phyloP scores from a whole-genome alignment of 2,113 vertebrate genomes.

The Oryzias woworae region DNA sequence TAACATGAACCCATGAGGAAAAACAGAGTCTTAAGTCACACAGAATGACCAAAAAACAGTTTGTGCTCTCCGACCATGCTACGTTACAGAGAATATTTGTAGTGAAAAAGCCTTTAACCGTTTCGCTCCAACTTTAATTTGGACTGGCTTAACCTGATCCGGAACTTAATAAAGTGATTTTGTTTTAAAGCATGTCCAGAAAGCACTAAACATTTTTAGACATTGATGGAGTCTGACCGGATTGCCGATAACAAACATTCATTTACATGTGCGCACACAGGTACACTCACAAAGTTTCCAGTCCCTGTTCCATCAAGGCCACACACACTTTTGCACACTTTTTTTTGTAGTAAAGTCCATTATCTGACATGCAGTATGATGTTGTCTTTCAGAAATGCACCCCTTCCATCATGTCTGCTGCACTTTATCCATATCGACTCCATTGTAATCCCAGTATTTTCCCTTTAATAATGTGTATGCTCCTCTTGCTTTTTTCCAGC shows the following conservation, averaged over 20 bases:
- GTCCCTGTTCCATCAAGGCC: constrained; percentile 27
- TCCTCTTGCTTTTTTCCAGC: constrained; percentile 30
- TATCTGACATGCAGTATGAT: constrained; percentile 35
- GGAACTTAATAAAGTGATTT: background rate
- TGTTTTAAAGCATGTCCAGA: constrained; percentile 38
- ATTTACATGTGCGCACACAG: constrained; percentile 27
- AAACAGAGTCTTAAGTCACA: constrained; percentile 51
- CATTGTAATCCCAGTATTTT: constrained; percentile 55
- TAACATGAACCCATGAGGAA: constrained; percentile 49
- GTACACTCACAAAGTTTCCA: constrained; percentile 25
- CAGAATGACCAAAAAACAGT: constrained; percentile 16
- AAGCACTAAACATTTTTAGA: constrained; percentile 21
- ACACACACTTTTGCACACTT: constrained; percentile 43
- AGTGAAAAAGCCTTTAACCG: constrained; percentile 8
- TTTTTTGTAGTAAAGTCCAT: constrained; percentile 34
- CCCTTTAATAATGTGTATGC: constrained; percentile 58
- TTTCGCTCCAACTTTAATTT: background rate
- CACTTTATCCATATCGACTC: constrained; percentile 67
- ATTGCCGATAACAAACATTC: constrained; percentile 42
- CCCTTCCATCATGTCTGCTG: constrained; percentile 25
- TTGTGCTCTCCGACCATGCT: constrained; percentile 39
- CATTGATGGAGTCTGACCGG: constrained; percentile 24
- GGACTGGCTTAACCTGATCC: background rate
- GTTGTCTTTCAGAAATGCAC: constrained; percentile 38
- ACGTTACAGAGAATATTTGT: constrained; percentile 19